Evolutionary conservation across 2,113 vertebrate genomes (phyloP), one percentile per base, ranked within the genome.

Genomic region (Melanocharis versteri): DNA sequence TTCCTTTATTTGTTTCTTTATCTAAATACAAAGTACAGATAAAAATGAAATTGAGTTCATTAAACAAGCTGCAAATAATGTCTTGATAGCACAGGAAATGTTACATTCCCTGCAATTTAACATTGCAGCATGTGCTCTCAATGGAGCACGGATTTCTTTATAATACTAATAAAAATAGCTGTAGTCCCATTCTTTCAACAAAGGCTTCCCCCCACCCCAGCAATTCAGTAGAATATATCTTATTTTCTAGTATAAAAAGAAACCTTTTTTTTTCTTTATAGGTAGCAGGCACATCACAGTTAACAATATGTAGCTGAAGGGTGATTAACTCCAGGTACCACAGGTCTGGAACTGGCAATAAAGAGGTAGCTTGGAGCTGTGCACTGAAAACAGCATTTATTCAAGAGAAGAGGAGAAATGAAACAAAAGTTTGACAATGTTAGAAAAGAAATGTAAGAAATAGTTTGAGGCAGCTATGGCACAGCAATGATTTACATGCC

Each of bases 231-330:
- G 92, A 93, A 90, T 92, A 94, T 96, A 96, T 84, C 93, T 95
- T 96, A 96, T 96, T 94, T 94, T 92, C 92, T 56, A 57, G 85
- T 82, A 79, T 61, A 92, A 96, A 95, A 93, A 96, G 83, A 87
- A 87, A 39, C 10, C 28, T 85, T 90, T 95, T 89, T 91, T 79
- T 51, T 92, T 50, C 76, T 96, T 95, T 96, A 96, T 87, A 93
- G 91, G 95, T 94, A 95, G 84, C 87, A 95, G 89, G 60, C 77
- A 91, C 53, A 94, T 93, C 95, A 91, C 91, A 78, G 92, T 86
- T 95, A 93, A 95, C 92, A 97, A 96, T 97, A 96, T 62, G 86
- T 95, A 96, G 93, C 96, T 94, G 95, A 97, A 94, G 94, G 92
- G 86, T 57, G 76, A 96, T 97, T 97, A 97, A 97, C 95, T 97